Evolutionary conservation across 2,113 vertebrate genomes (phyloP), one percentile per base, ranked within the genome.

Genomic region (Eptatretus burgeri): DNA sequence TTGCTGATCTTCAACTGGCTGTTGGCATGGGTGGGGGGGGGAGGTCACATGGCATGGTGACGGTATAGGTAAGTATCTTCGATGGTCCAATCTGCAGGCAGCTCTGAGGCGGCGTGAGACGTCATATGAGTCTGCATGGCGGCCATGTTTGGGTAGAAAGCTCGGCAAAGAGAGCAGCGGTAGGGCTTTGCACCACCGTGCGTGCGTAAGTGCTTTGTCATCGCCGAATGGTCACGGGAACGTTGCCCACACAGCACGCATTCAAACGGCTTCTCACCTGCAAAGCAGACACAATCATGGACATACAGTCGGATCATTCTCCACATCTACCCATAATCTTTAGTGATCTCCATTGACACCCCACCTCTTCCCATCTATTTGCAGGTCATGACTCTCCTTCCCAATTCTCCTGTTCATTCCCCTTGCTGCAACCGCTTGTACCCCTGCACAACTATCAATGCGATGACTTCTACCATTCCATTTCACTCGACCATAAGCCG

Each of bases 111-210:
- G 75, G 91, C 93, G 81, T 95, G 88, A 73, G 80, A 76, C 71
- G 94, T 96, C 87, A 96, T 95, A 82, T 96, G 91, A 77, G 93
- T 96, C 83, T 95, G 88, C 91, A 96, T 96, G 78, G 88, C 81
- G 5, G 91, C 94, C 70, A 96, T 82, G 76, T 85, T 93, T 72
- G 91, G 84, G 82, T 88, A 96, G 80, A 93, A 96, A 69, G 93
- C 86, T 68, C 86, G 80, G 80, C 91, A 96, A 76, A 96, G 88
- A 76, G 88, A 94, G 76, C 91, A 96, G 78, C 94, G 88, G 75
- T 96, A 95, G 62, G 91, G 91, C 2, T 88, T 91, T 67, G 88
- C 91, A 20, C 91, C 91, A 5, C 94, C 94, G 81, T 96, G 91
- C 67, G 91, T 96, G 66, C 91, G 77, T 74, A 96, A 85, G 77